These are phyloP conservation scores for Myiothlypis coronata DNA, from an alignment of 2,797 vertebrate genomes.

Conservation along the genomic window DNA sequence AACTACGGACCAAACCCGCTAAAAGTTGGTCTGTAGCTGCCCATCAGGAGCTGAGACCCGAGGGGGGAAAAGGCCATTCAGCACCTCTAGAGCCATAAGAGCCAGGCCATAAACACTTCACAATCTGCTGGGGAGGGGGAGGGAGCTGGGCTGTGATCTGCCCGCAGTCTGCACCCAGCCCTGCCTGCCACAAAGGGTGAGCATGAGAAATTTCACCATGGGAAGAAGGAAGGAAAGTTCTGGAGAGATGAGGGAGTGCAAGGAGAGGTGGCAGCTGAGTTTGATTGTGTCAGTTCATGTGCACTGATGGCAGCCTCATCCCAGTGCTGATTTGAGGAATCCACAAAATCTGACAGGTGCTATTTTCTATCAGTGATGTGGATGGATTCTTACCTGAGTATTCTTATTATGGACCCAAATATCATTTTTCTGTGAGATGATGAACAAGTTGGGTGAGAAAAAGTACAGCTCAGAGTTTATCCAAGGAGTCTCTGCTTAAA, in stretches of 20 bases:
- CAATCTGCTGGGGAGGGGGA: slow-evolving; percentile 48
- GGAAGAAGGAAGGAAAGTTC: neutral
- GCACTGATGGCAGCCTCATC: neutral
- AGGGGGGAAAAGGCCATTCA: slow-evolving; percentile 57
- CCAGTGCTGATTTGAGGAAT: neutral
- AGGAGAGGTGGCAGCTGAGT: neutral
- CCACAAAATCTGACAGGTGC: neutral
- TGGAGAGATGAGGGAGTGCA: neutral
- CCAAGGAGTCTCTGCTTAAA: neutral
- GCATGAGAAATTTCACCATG: neutral
- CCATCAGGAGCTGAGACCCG: slow-evolving; percentile 44
- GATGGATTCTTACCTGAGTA: neutral
- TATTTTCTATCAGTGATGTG: neutral
- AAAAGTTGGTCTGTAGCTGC: slow-evolving; percentile 51
- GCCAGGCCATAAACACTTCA: slow-evolving; percentile 49
- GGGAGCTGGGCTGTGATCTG: slow-evolving; percentile 33
- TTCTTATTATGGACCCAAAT: neutral
- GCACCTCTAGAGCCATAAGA: slow-evolving; percentile 66
- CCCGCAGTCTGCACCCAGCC: neutral
- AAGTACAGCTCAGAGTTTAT: neutral
- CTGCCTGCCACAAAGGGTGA: neutral
- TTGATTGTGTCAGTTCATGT: neutral
- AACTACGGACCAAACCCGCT: slow-evolving; percentile 55
- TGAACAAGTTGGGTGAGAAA: neutral
- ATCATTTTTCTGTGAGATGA: neutral